Conservation (phyloP, 2,797 vertebrate species). For the Peromyscus aztecus region DNA sequence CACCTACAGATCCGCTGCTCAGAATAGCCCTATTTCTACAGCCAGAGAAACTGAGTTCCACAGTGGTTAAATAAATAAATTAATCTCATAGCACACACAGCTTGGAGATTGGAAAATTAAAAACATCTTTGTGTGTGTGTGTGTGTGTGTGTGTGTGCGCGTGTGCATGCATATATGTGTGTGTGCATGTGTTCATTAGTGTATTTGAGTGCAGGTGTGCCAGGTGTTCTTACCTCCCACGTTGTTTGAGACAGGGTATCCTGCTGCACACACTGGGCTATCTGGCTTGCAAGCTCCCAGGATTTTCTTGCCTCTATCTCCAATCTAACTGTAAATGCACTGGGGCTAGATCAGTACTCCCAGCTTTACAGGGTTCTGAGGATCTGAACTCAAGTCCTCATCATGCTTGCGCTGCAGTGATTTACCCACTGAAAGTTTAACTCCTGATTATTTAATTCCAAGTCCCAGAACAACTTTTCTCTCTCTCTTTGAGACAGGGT, state of each 20-base stretch:
- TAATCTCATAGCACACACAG: neutral
- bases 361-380: neutral
- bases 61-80: neutral
- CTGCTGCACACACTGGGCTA: neutral
- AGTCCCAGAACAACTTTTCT: neutral
- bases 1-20: neutral
- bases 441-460: neutral
- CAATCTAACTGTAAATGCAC: neutral
- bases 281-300: neutral
- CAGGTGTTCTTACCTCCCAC: neutral
- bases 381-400: neutral
- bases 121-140: neutral
- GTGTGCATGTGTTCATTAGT: neutral
- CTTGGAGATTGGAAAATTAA: neutral
- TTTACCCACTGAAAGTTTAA: neutral
- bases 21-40: neutral
- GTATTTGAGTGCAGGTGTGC: no score
- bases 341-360: neutral
- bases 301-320: neutral
- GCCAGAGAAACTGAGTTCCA: neutral
- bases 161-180: neutral
- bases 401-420: no score
- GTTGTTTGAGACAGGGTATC: neutral
- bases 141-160: no score
- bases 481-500: no score